These are phyloP conservation scores for Suillia variegata DNA, from an alignment of 2,888 invertebrate genomes.

Conservation along the genomic window DNA sequence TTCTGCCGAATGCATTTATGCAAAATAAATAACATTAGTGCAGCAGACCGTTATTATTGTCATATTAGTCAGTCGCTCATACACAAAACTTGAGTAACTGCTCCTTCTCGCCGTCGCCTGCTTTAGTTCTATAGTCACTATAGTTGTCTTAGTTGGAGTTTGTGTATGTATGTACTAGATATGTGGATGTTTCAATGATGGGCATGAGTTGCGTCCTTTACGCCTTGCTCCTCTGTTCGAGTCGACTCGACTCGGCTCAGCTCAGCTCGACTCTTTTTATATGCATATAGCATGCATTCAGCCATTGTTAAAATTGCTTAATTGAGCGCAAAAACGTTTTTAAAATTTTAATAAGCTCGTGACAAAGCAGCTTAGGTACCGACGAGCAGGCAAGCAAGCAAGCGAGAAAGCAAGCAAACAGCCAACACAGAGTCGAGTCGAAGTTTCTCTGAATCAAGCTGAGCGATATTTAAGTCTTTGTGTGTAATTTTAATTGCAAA, in stretches of 20 bases:
- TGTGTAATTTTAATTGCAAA: no score
- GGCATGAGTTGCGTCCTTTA: neutral
- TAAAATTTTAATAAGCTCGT: conserved; percentile 21
- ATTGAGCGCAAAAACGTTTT: conserved; percentile 43
- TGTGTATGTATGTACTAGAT: neutral
- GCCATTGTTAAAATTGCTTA: conserved; percentile 43
- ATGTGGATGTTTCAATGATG: neutral
- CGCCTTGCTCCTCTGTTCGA: neutral
- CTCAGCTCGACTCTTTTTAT: no score
- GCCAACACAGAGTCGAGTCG: neutral
- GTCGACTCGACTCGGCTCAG: no score
- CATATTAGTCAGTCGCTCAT: no score
- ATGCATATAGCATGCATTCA: neutral
- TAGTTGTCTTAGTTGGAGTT: conserved; percentile 2
- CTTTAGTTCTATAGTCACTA: no score
- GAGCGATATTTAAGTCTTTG: no score
- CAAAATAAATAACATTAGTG: conserved; percentile 42
- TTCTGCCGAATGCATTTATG: conserved; percentile 39
- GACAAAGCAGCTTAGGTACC: conserved; percentile 10
- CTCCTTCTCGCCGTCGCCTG: no score
- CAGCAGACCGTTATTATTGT: conserved; percentile 51
- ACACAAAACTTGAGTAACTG: no score
- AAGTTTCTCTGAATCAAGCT: no score
- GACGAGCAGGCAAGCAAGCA: neutral
- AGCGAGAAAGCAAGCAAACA: neutral